Conservation (phyloP, 64 coral and sea anemone genomes). For the Dendrophyllia cribrosa region DNA sequence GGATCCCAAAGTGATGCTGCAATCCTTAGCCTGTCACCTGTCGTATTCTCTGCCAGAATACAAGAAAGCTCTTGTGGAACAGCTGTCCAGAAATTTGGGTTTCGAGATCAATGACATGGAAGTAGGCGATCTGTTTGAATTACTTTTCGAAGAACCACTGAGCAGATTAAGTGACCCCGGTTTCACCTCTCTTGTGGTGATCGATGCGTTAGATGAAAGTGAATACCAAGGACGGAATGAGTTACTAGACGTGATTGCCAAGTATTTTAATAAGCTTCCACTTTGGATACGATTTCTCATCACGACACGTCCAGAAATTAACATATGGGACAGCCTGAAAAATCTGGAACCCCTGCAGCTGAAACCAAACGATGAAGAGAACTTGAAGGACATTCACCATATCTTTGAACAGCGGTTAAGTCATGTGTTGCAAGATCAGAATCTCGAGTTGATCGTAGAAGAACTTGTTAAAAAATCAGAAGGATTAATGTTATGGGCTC, state of each 20-base stretch:
- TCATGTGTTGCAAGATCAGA: not conserved
- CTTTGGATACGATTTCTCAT: slow-evolving; percentile 22
- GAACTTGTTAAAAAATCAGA: slow-evolving; percentile 36
- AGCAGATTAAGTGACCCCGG: not conserved
- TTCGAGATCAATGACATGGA: slow-evolving; percentile 15
- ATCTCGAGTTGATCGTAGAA: not conserved
- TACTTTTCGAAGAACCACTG: slow-evolving; percentile 57
- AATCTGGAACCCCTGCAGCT: not conserved
- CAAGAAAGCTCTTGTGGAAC: slow-evolving; percentile 18
- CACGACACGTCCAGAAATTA: slow-evolving; percentile 23
- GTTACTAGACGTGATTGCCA: not conserved
- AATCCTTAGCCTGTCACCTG: slow-evolving; percentile 58
- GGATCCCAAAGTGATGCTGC: slow-evolving; percentile 60
- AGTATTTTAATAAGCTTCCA: slow-evolving; percentile 22
- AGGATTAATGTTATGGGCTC: slow-evolving; percentile 38
- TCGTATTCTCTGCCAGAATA: slow-evolving; percentile 44
- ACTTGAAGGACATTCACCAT: not conserved
- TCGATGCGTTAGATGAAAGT: slow-evolving; percentile 62
- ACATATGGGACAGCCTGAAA: not conserved
- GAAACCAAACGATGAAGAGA: slow-evolving; percentile 1
- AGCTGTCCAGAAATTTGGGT: slow-evolving; percentile 43
- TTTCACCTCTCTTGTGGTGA: not conserved
- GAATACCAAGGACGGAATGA: slow-evolving; percentile 10
- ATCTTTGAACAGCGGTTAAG: not conserved
- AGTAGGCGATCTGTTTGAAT: slow-evolving; percentile 52